Evolutionary conservation across 2,113 vertebrate species (phyloP).

Genomic region (Etheostoma spectabile): DNA sequence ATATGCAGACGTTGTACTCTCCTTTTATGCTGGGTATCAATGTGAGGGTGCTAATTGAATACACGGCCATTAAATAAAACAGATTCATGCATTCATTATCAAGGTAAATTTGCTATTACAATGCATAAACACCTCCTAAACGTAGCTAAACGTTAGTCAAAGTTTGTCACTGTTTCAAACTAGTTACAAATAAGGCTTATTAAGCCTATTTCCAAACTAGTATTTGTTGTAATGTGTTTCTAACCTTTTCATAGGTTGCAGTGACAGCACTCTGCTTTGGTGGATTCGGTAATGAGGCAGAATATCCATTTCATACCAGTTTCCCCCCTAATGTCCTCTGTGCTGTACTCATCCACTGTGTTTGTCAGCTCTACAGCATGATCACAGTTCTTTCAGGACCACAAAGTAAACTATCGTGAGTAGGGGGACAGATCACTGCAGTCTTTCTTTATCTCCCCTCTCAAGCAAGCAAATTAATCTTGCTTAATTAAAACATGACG

Average conservation of each 20-base stretch:
- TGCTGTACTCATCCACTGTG: conserved; percentile 27
- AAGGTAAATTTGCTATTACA: not conserved
- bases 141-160: not conserved
- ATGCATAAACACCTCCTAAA: not conserved
- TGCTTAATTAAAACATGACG: conserved; percentile 79
- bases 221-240: conserved; percentile 10
- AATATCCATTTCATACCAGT: conserved; percentile 35
- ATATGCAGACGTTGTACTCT: not conserved
- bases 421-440: conserved; percentile 42
- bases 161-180: not conserved
- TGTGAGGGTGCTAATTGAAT: not conserved
- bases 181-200: not conserved
- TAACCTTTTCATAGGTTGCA: conserved; percentile 31
- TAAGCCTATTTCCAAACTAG: not conserved
- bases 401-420: conserved; percentile 39
- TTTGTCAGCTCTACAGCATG: conserved; percentile 32
- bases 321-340: conserved; percentile 38
- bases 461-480: conserved; percentile 74
- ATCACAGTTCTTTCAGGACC: conserved; percentile 53
- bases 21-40: not conserved
- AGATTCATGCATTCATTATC: not conserved
- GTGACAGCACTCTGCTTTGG: conserved; percentile 32
- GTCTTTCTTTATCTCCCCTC: conserved; percentile 58
- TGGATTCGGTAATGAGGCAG: conserved; percentile 43
- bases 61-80: not conserved